Percentiles rank a stretch among this genome's conserved stretches.
phyloP scores from a whole-genome alignment of 2,113 vertebrate genomes.

The Ptyas mucosa region DNA sequence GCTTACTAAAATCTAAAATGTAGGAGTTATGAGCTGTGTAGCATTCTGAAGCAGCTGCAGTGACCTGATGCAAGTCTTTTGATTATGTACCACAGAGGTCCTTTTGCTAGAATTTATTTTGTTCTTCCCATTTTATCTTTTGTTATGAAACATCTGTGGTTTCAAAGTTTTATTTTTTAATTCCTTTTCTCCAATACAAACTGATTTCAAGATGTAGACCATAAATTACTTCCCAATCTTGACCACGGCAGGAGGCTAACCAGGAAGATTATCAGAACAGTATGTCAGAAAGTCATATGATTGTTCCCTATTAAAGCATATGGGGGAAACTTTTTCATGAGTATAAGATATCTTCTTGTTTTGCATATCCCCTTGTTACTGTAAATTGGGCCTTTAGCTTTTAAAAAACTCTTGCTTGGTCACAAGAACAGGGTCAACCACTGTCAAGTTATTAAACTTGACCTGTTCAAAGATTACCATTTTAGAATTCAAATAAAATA shows the following conservation, averaged over 20 bases:
- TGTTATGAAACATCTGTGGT: neutral
- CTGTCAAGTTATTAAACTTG: neutral
- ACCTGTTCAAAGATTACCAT: neutral
- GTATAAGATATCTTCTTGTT: neutral
- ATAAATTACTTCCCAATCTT: neutral
- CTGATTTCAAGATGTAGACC: no score
- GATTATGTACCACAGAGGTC: no score
- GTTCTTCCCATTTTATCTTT: neutral
- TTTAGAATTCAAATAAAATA: neutral
- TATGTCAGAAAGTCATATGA: neutral
- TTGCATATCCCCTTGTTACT: neutral
- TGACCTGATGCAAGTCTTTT: neutral
- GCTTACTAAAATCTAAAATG: neutral
- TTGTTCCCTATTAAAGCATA: neutral
- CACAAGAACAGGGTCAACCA: neutral
- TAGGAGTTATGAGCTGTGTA: neutral
- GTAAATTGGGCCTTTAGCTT: neutral
- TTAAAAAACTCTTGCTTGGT: neutral
- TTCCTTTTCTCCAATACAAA: neutral
- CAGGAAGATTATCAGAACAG: neutral
- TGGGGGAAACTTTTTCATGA: neutral
- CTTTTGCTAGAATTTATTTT: neutral
- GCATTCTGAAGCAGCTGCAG: neutral
- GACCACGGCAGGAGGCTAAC: neutral
- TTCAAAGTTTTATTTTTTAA: neutral